Percentiles rank a stretch among this genome's conserved stretches.
Evolutionary conservation across 2,888 invertebrate species (phyloP).

Genomic region (Cataglyphis rosenhaueri): DNA sequence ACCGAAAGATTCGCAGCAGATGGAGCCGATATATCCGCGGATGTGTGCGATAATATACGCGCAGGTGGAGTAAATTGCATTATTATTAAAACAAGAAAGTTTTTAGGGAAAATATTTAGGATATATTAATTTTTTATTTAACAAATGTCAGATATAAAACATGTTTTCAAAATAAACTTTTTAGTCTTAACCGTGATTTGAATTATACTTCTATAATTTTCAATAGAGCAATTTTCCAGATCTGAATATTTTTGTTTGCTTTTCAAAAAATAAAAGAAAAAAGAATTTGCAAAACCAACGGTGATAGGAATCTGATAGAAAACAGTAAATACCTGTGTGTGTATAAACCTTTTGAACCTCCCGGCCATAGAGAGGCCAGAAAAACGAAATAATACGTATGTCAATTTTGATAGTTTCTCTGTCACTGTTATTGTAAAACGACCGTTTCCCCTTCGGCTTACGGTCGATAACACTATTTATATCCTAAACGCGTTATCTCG

Average conservation of each 20-base stretch:
- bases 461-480: not conserved
- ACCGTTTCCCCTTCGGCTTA: not conserved
- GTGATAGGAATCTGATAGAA: not conserved
- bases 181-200: too few species aligned
- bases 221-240: not conserved
- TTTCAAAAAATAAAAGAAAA: not conserved
- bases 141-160: too few species aligned
- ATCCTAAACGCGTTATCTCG: slow-evolving; percentile 19
- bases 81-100: not conserved
- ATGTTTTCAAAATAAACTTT: too few species aligned
- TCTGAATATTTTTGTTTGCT: not conserved
- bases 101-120: not conserved
- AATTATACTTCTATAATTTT: too few species aligned
- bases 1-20: not conserved
- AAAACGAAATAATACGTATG: not conserved
- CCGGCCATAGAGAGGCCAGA: not conserved
- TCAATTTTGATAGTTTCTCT: not conserved
- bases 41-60: not conserved
- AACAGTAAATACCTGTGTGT: not conserved
- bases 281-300: not conserved
- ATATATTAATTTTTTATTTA: not conserved
- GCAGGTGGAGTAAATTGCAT: not conserved
- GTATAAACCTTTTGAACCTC: not conserved
- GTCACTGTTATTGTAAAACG: not conserved
- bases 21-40: not conserved